Evolutionary conservation across 2,113 vertebrate species (phyloP), one percentile per base, ranked within the genome.

Genomic region (Carettochelys insculpta): DNA sequence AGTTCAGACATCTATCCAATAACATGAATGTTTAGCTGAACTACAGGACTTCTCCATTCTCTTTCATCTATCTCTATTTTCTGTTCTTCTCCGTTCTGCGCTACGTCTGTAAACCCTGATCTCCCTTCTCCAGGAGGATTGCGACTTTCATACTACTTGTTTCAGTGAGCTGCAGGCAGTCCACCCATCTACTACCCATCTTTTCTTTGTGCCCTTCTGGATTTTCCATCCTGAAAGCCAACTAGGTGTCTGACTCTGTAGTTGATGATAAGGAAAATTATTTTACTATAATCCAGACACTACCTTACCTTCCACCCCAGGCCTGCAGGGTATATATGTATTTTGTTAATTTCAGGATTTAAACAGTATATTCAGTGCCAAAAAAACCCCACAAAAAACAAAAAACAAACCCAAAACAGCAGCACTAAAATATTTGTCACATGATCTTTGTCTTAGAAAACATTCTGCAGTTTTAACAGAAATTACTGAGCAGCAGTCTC

Each of bases 191-290:
- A 20, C n/a, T 10, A 38, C n/a, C 29, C 5, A 1, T 54, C 3
- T 82, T 11, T 31, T 82, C 82, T 5, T 27, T 6, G 6, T 87
- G 77, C 1, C 1, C 0, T 75, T 80, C 27, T 45, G 5, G 14
- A 51, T 3, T 85, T 94, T 84, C 80, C 5, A 4, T 68, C 48
- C 48, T 12, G 11, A 12, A 50, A 96, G 68, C 5, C 68, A 94
- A 61, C 86, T 89, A 92, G 86, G 77, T 77, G 77, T 81, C 61
- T 94, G 80, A 88, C 87, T 94, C 48, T 90, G 50, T 89, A 89
- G 75, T 5, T 89, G 75, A 53, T 84, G 91, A 94, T 94, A 95
- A 96, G 75, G 68, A 80, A 96, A 95, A 92, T 14, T 24, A 91
- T 88, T 93, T 83, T 34, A 92, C 77, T 85, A 81, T 51, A 85